Conservation (phyloP, 2,888 invertebrate genomes). For the Nebria brevicollis region DNA sequence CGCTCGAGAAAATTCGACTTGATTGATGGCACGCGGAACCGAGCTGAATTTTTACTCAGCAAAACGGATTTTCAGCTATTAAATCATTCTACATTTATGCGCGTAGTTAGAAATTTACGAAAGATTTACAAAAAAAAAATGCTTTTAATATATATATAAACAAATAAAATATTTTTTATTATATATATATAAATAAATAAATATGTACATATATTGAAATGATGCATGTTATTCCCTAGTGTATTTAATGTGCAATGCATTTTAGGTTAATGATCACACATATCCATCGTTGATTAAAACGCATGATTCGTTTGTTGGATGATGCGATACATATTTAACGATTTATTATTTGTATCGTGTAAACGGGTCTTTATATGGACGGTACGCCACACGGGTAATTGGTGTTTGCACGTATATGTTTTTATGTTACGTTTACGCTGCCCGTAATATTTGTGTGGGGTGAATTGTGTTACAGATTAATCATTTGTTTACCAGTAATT, state of each 20-base stretch:
- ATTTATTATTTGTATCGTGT: conserved; percentile 1
- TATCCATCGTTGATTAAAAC: background rate
- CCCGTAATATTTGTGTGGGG: background rate
- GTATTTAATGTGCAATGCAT: no score
- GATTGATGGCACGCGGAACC: conserved; percentile 30
- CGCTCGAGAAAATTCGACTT: conserved; percentile 34
- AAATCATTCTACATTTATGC: background rate
- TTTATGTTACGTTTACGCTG: background rate
- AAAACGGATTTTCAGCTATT: background rate
- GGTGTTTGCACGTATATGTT: background rate
- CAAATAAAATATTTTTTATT: no score
- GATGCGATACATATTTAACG: background rate
- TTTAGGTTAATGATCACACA: background rate
- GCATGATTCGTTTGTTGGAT: background rate
- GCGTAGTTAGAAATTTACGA: no score
- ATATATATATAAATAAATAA: no score
- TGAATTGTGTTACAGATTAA: background rate
- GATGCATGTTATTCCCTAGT: no score
- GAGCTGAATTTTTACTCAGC: conserved; percentile 23
- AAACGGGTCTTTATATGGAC: conserved; percentile 1
- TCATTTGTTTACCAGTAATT: conserved; percentile 1
- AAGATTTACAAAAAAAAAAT: no score
- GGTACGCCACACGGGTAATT: background rate
- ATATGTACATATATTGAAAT: no score
- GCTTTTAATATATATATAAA: no score